These are phyloP conservation scores for Desmophyllum pertusum DNA, from an alignment of 92 coral and sea anemone species.

Conservation along the genomic window DNA sequence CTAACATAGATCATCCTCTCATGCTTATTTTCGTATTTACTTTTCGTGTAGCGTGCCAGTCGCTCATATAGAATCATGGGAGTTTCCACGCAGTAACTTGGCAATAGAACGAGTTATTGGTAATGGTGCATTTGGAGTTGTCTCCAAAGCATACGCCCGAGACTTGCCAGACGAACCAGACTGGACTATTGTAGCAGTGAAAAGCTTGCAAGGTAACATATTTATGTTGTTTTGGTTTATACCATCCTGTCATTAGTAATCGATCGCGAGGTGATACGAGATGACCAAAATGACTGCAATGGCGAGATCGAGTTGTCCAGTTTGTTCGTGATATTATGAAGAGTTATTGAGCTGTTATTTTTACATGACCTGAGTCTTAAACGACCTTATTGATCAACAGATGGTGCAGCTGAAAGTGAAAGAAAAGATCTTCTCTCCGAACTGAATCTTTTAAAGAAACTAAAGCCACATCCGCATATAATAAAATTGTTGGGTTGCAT, in stretches of 20 bases:
- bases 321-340: too few relatives aligned
- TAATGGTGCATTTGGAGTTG: slow-evolving; percentile 50
- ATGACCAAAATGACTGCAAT: too few relatives aligned
- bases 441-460: slow-evolving; percentile 35
- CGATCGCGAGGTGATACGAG: too few relatives aligned
- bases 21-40: too few relatives aligned
- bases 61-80: background rate
- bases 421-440: slow-evolving; percentile 33
- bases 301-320: too few relatives aligned
- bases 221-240: background rate
- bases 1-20: too few relatives aligned
- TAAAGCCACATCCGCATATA: slow-evolving; percentile 49
- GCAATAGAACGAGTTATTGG: slow-evolving; percentile 48
- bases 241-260: too few relatives aligned
- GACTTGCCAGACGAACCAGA: slow-evolving; percentile 23
- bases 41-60: slow-evolving; percentile 5
- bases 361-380: background rate
- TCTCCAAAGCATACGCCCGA: slow-evolving; percentile 32
- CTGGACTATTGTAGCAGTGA: slow-evolving; percentile 45
- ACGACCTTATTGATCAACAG: slow-evolving; percentile 4
- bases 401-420: slow-evolving; percentile 21
- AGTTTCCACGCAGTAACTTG: slow-evolving; percentile 17
- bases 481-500: slow-evolving; percentile 47
- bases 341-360: background rate
- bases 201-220: slow-evolving; percentile 34